A percentile compares a stretch with the other conserved stretches of the same genome.
These are phyloP conservation scores for Cataglyphis livida DNA, from an alignment of 2,888 invertebrate genomes.

Conservation along the genomic window DNA sequence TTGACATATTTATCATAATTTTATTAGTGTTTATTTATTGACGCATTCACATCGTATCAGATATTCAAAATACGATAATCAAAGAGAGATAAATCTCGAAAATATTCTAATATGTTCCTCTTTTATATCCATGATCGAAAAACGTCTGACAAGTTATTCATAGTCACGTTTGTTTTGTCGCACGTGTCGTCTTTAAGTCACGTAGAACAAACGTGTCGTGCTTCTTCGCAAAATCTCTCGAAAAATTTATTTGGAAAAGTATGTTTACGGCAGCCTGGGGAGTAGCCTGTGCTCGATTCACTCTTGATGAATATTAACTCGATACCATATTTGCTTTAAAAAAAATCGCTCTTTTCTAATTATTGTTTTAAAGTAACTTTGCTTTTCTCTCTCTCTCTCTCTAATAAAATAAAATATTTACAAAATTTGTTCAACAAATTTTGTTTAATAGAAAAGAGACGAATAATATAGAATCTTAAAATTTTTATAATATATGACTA, in stretches of 20 bases:
- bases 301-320: not conserved
- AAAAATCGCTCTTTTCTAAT: not conserved
- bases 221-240: constrained; percentile 11
- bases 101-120: not conserved
- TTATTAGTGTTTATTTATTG: not conserved
- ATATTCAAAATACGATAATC: not conserved
- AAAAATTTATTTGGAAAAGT: constrained; percentile 10
- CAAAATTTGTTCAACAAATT: not conserved
- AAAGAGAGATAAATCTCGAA: not conserved
- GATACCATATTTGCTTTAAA: not conserved
- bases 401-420: not conserved
- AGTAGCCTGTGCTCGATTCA: not conserved
- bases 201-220: constrained; percentile 22
- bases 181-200: constrained; percentile 7
- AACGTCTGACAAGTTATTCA: constrained; percentile 55
- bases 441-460: not conserved
- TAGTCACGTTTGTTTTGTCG: constrained; percentile 55
- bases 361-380: not conserved
- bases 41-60: not conserved
- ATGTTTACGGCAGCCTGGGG: not conserved
- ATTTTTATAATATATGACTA: not conserved
- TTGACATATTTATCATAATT: not conserved
- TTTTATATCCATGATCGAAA: constrained; percentile 21
- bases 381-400: not conserved
- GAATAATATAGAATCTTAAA: not conserved